A percentile compares a stretch with the other conserved stretches of the same genome.
Evolutionary conservation across 2,888 invertebrate species (phyloP).

Genomic region (Aporophyla lueneburgensis): DNA sequence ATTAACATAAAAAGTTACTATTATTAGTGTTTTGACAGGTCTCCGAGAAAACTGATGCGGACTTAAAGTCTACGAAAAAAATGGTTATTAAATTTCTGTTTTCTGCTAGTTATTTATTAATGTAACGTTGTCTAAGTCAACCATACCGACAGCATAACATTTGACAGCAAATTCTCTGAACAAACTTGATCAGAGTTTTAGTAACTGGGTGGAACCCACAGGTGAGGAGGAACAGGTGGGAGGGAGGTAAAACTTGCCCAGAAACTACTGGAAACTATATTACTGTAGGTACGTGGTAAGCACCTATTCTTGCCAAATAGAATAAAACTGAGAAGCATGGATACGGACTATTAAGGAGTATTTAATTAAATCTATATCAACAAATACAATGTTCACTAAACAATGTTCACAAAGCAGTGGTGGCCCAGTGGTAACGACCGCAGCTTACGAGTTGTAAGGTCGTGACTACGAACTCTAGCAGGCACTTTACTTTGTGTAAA

Average conservation of each 20-base stretch:
- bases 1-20: too few species aligned
- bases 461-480: too few species aligned
- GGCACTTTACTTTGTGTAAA: too few species aligned
- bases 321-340: conserved; percentile 2
- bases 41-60: too few species aligned
- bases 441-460: too few species aligned
- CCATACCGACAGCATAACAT: background rate
- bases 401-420: too few species aligned
- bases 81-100: background rate
- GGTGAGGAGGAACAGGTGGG: too few species aligned
- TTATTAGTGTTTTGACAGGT: too few species aligned
- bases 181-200: background rate
- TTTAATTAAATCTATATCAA: background rate
- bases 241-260: conserved; percentile 4
- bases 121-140: background rate
- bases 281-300: background rate
- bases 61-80: too few species aligned
- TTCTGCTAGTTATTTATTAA: background rate
- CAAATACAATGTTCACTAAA: conserved; percentile 4
- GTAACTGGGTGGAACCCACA: background rate
- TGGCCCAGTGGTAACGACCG: too few species aligned
- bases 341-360: background rate
- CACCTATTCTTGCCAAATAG: background rate
- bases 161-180: background rate
- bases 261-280: background rate